phyloP scores from a whole-genome alignment of 2,797 vertebrate species.

The Peromyscus aztecus region DNA sequence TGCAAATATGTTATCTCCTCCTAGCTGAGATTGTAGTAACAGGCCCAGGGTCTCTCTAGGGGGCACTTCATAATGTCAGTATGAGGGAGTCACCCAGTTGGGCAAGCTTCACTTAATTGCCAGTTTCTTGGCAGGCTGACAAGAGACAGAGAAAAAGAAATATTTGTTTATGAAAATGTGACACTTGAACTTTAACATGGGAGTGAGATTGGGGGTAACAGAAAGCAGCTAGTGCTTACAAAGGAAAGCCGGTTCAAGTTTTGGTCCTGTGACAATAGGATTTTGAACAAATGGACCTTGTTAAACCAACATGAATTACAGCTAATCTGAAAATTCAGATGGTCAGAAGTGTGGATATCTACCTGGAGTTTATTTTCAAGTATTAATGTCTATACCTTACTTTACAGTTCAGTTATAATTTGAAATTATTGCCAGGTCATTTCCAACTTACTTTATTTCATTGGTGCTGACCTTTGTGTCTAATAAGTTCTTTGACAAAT shows the following conservation, averaged over 20 bases:
- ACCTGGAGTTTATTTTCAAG: background rate
- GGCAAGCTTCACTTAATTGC: background rate
- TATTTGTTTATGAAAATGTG: background rate
- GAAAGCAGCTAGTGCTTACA: background rate
- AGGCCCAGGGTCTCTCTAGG: background rate
- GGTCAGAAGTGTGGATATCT: rapidly evolving
- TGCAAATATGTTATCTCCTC: background rate
- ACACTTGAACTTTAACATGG: background rate
- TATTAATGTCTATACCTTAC: background rate
- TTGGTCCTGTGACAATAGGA: background rate
- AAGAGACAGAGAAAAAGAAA: conserved; percentile 7
- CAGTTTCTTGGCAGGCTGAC: background rate
- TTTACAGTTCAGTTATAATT: background rate
- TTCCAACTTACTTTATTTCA: background rate
- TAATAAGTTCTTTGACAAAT: background rate
- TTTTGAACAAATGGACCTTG: background rate
- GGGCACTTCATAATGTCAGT: background rate
- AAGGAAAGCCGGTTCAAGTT: background rate
- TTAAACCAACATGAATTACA: background rate
- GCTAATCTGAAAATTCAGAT: background rate
- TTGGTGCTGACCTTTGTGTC: background rate
- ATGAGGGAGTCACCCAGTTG: background rate
- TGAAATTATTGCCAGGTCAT: background rate
- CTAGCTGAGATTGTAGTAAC: background rate
- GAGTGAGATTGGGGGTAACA: background rate